Evolutionary conservation across 2,888 invertebrate species (phyloP).

Genomic region (Aphidius colemani): DNA sequence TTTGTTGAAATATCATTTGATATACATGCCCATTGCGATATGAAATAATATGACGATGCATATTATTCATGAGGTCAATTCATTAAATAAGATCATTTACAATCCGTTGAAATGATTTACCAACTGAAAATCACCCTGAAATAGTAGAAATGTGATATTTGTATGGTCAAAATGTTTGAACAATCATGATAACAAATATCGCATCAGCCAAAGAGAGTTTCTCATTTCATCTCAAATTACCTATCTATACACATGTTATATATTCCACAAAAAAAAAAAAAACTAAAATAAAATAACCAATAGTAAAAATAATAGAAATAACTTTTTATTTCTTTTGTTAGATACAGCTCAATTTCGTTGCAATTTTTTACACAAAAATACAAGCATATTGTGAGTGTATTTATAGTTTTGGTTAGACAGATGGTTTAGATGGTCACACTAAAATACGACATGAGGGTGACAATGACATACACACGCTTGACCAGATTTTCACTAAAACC

Average conservation of each 20-base stretch:
- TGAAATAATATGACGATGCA: not conserved
- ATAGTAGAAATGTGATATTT: conserved; percentile 11
- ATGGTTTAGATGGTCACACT: no score
- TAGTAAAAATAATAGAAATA: not conserved
- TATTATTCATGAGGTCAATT: not conserved
- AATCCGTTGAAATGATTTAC: not conserved
- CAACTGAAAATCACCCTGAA: conserved; percentile 1
- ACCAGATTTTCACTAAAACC: no score
- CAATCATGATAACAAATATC: conserved; percentile 21
- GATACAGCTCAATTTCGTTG: no score
- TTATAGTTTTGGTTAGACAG: no score
- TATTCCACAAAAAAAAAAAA: no score
- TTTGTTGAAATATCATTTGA: conserved; percentile 3
- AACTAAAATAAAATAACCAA: not conserved
- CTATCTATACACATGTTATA: no score
- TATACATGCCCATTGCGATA: not conserved
- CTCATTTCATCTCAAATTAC: not conserved
- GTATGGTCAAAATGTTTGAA: conserved; percentile 19
- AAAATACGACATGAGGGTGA: no score
- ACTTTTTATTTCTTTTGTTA: no score
- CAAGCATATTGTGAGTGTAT: no score
- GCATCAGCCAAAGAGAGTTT: conserved; percentile 12
- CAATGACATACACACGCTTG: no score
- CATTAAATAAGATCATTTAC: conserved; percentile 11
- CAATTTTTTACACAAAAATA: no score